Base-by-base conservation (phyloP, 2,888 invertebrate genomes). In the Willowsia nigromaculata region DNA sequence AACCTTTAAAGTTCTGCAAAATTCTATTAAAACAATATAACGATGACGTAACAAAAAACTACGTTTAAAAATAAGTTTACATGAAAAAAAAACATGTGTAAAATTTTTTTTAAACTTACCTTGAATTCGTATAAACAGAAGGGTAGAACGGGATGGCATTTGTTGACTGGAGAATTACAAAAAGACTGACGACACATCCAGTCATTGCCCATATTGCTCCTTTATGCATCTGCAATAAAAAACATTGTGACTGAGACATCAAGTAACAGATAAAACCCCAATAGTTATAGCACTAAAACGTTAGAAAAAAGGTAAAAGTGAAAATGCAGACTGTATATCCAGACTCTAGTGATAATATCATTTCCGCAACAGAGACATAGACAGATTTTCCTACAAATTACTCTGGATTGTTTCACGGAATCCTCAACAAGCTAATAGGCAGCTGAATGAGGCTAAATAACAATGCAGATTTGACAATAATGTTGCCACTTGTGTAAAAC, bases 61-160 rank as follows among this genome's bases (percentile, higher is more conserved):
- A n/a, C n/a, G n/a, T n/a, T n/a, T n/a, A n/a, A n/a, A n/a, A n/a
- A n/a, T n/a, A n/a, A n/a, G n/a, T n/a, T n/a, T n/a, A n/a, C n/a
- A n/a, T n/a, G n/a, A n/a, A 18, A 47, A 18, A 18, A 40, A 40
- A 68, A 68, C 6, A 9, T 40, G 13, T 1, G 9, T 74, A 47
- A 43, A 47, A 25, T 76, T 1, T 40, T 1, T 25, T 15, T 15
- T 82, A 30, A 47, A 1, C 5, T 76, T 91, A 92, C 92, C 91
- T 92, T 81, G 91, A 56, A 87, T 92, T 91, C 30, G 84, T 89
- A 91, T 92, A 92, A 74, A 90, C 91, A 62, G 91, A 91, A 50
- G 92, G 92, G 89, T 92, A 92, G 82, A 92, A 92, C 4, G 91
- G 91, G 53, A 91, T 84, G 50, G 91, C 91, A 68, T 91, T 81